Evolutionary conservation across 2,888 invertebrate genomes (phyloP).

Genomic region (Tinea pellionella): DNA sequence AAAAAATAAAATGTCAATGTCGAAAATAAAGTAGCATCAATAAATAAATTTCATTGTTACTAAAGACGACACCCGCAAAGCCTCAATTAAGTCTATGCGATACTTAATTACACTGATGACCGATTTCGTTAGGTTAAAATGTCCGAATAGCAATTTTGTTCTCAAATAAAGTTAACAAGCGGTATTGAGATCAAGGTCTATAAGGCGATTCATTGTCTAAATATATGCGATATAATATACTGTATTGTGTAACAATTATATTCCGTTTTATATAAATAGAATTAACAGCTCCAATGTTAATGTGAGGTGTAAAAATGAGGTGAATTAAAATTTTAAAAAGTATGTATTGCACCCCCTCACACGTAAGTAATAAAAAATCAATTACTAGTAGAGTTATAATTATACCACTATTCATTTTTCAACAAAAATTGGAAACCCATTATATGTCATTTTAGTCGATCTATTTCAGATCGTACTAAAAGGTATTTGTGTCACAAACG

Average conservation of each 20-base stretch:
- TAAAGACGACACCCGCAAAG: background rate
- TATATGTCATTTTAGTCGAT: too few species aligned
- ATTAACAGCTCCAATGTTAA: too few species aligned
- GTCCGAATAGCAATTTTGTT: slow-evolving; percentile 9
- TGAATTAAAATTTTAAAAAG: too few species aligned
- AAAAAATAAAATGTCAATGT: background rate
- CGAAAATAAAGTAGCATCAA: background rate
- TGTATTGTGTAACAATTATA: background rate
- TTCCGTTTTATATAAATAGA: background rate
- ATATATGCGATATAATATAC: background rate
- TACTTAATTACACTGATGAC: slow-evolving; percentile 5
- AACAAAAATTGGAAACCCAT: too few species aligned
- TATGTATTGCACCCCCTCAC: too few species aligned
- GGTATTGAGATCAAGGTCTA: slow-evolving; percentile 7
- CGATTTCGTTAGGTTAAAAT: slow-evolving; percentile 9
- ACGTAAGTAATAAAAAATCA: too few species aligned
- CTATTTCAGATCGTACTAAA: too few species aligned
- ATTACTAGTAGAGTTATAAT: too few species aligned
- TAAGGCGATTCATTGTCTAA: background rate
- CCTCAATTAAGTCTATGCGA: slow-evolving; percentile 9
- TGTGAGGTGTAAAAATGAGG: too few species aligned
- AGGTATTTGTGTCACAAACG: too few species aligned
- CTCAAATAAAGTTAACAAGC: slow-evolving; percentile 11
- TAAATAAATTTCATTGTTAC: background rate
- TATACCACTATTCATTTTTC: too few species aligned